Evolutionary conservation across 2,797 vertebrate species (phyloP), one percentile per base, ranked within the genome.

Genomic region (Labeo calbasu): DNA sequence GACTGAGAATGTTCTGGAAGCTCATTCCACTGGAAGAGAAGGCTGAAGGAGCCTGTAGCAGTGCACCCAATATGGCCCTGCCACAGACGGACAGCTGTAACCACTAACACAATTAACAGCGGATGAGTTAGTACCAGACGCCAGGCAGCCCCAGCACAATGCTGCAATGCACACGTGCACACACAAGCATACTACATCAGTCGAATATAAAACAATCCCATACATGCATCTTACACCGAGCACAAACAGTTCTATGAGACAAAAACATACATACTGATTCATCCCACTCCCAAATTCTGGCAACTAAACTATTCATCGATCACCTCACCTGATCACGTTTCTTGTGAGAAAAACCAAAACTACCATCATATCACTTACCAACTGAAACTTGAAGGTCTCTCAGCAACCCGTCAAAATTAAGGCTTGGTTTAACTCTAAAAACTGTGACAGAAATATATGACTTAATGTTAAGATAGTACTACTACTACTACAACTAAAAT

Each of bases 91-190:
- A 97, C 96, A 98, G 96, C 97, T 98, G 97, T 94, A 96, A 93
- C 69, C 94, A 95, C 96, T 96, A 97, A 97, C 95, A 96, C 95
- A 96, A 97, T 98, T 97, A 97, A 96, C 95, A 96, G 95, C 95
- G 96, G 96, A 96, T 97, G 97, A 98, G 94, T 97, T 97, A 96
- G 94, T 97, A 97, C 96, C 96, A 97, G 95, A 96, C 96, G 89
- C 95, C 94, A 93, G 94, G 93, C 94, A 95, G 91, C 55, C 59
- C 19, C 61, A 87, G 55, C 61, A 81, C 85, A 85, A 75, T 59
- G 69, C 73, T 48, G 68, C 21, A 48, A 61, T 50, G 50, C 19
- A 25, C 57, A 46, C 68, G 23, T 28, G 36, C 36, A 53, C 81
- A 87, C 77, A 86, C 85, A 79, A 75, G 66, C 86, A 75, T 71